A percentile compares a stretch with the other conserved stretches of the same genome.
Conservation (phyloP, 2,888 invertebrate species). For the Drosophila falleni region DNA sequence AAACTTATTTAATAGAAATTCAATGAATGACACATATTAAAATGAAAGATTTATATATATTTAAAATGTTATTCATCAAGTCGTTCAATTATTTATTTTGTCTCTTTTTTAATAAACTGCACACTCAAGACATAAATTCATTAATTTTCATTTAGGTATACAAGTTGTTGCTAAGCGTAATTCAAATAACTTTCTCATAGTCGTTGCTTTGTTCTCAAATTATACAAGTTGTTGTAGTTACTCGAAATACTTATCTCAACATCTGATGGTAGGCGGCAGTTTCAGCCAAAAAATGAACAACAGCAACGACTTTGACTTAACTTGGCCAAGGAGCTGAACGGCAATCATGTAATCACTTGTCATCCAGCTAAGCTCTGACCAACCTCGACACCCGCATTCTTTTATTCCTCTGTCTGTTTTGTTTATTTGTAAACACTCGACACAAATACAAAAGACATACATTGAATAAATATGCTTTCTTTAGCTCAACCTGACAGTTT, state of each 20-base stretch:
- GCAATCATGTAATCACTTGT: constrained; percentile 78
- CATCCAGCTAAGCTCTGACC: constrained; percentile 67
- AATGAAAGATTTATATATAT: not conserved
- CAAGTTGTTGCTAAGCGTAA: constrained; percentile 34
- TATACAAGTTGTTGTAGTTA: constrained; percentile 47
- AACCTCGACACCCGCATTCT: constrained; percentile 4
- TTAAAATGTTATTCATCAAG: not conserved
- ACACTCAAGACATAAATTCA: constrained; percentile 15
- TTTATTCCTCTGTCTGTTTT: constrained; percentile 12
- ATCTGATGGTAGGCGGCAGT: constrained; percentile 40
- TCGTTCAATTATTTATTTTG: not conserved
- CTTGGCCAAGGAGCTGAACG: constrained; percentile 46
- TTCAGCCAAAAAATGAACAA: constrained; percentile 13
- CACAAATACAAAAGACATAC: constrained; percentile 9
- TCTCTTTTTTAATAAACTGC: constrained; percentile 19
- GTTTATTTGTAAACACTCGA: constrained; percentile 77
- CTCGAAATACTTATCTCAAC: constrained; percentile 51
- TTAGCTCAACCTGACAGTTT: constrained; percentile 44
- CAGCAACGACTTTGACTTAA: constrained; percentile 34
- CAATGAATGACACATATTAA: too few species aligned
- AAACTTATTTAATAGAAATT: too few species aligned
- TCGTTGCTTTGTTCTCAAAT: constrained; percentile 30
- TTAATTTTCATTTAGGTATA: constrained; percentile 40
- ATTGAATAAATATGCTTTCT: constrained; percentile 20
- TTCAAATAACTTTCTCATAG: constrained; percentile 23